phyloP scores from a whole-genome alignment of 30 jellyfish, hydroid and myxozoan genomes.

The Nemopilema nomurai region DNA sequence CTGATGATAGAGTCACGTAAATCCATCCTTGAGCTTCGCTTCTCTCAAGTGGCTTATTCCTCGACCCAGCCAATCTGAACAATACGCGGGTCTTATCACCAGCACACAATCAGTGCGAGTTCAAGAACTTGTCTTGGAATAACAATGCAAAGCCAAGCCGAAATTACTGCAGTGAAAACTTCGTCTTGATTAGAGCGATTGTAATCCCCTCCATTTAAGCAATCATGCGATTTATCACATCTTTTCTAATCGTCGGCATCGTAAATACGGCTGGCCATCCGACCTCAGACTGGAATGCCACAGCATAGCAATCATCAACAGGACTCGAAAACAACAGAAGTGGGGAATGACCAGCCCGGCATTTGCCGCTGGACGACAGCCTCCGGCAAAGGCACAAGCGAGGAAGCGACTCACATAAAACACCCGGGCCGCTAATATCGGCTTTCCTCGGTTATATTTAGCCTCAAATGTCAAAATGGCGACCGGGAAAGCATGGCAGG shows the following conservation, averaged over 20 bases:
- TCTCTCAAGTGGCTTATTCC: constrained; percentile 14
- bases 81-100: constrained; percentile 10
- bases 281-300: constrained; percentile 47
- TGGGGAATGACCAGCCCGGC: constrained; percentile 43
- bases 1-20: not conserved
- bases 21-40: constrained; percentile 26
- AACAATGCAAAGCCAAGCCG: constrained; percentile 39
- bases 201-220: constrained; percentile 41
- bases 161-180: constrained; percentile 38
- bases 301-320: constrained; percentile 16
- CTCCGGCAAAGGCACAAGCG: constrained; percentile 10
- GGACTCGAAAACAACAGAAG: constrained; percentile 39
- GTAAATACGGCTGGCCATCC: constrained; percentile 37
- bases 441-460: not conserved
- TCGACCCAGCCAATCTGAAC: constrained; percentile 13
- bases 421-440: not conserved
- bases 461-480: not conserved
- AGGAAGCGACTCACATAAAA: not conserved
- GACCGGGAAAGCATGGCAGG: not conserved
- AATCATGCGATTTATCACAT: constrained; percentile 56
- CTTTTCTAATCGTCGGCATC: constrained; percentile 58
- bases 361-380: constrained; percentile 31
- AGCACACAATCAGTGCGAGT: constrained; percentile 30
- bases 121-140: constrained; percentile 18
- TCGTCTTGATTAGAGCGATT: constrained; percentile 34